A percentile compares a stretch with the other conserved stretches of the same genome.
These are phyloP conservation scores for Paedocypris sp. DNA, from an alignment of 2,113 vertebrate species.

Conservation along the genomic window DNA sequence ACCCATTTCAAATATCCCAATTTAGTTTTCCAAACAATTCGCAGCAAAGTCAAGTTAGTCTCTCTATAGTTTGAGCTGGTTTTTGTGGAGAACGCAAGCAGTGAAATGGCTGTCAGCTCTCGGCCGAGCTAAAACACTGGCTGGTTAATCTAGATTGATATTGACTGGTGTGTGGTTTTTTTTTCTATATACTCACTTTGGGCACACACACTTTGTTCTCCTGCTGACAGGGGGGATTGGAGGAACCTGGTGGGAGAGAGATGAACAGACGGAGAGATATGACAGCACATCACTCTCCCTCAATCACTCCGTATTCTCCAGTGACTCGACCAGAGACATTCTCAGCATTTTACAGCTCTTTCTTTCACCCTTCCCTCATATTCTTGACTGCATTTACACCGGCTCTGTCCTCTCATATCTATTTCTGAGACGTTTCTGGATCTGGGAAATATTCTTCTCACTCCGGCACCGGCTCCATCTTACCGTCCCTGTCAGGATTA, in stretches of 20 bases:
- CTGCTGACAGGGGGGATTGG: slow-evolving; percentile 25
- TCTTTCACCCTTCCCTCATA: not conserved
- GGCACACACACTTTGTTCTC: slow-evolving; percentile 9
- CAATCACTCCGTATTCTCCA: slow-evolving; percentile 36
- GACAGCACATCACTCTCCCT: slow-evolving; percentile 50
- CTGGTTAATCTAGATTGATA: slow-evolving; percentile 24
- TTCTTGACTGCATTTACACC: not conserved
- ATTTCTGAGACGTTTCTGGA: not conserved
- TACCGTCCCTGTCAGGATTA: not conserved
- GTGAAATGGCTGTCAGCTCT: not conserved
- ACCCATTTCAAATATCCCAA: too few relatives aligned
- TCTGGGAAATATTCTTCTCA: not conserved
- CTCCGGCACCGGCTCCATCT: not conserved
- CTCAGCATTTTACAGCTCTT: slow-evolving; percentile 24
- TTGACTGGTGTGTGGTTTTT: slow-evolving; percentile 27
- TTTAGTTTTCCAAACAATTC: too few relatives aligned
- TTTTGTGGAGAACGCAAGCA: not conserved
- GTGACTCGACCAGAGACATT: slow-evolving; percentile 39
- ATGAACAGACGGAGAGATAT: slow-evolving; percentile 51
- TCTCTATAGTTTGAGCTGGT: not conserved
- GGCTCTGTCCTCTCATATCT: not conserved
- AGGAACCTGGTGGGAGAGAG: slow-evolving; percentile 16
- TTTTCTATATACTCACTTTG: not conserved
- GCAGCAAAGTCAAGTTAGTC: too few relatives aligned
- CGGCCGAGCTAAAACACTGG: not conserved